These are phyloP conservation scores for Periophthalmus magnuspinnatus DNA, from an alignment of 2,797 vertebrate genomes.

Conservation along the genomic window DNA sequence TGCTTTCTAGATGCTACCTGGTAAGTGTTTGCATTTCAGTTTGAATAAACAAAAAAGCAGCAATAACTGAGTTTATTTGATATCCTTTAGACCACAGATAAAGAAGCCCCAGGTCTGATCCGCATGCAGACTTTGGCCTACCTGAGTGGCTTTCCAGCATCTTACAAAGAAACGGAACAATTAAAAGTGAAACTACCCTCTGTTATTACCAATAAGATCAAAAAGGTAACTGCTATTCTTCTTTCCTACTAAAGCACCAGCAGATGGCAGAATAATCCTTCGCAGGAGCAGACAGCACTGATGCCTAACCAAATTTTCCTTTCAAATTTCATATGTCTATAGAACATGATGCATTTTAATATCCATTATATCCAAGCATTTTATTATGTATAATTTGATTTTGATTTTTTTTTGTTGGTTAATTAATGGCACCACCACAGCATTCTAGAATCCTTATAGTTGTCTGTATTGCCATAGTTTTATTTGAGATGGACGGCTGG, in stretches of 20 bases:
- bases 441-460: too few species aligned
- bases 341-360: neutral
- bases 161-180: constrained; percentile 91
- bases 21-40: constrained; percentile 72
- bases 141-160: constrained; percentile 89
- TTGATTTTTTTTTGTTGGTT: too few species aligned
- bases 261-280: constrained; percentile 51
- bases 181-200: constrained; percentile 87
- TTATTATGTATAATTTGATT: neutral
- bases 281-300: neutral
- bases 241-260: constrained; percentile 18
- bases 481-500: too few species aligned
- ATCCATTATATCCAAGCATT: neutral
- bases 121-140: constrained; percentile 90
- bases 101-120: constrained; percentile 94
- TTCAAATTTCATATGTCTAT: neutral
- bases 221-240: constrained; percentile 77
- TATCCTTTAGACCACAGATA: constrained; percentile 87
- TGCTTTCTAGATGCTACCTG: constrained; percentile 89
- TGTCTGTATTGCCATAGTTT: too few species aligned
- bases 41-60: neutral
- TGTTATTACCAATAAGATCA: constrained; percentile 85
- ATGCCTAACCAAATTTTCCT: neutral
- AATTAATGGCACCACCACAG: too few species aligned
- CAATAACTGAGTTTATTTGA: neutral